Evolutionary conservation across 1,140 invertebrate species (phyloP), one percentile per base, ranked within the genome.

Genomic region (Pachyrhynchus sulphureomaculatus): DNA sequence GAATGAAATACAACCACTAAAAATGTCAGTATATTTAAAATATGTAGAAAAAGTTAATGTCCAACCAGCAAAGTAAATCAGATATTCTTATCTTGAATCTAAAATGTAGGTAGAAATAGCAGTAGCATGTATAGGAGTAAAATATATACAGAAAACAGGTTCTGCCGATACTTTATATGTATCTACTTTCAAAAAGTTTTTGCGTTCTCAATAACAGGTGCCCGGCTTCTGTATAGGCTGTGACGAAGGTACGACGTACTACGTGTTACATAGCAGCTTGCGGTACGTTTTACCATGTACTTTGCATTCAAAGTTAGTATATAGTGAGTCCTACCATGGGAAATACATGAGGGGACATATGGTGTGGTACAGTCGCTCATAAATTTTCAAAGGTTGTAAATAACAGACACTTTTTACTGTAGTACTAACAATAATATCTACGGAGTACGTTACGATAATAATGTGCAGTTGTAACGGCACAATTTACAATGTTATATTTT

Each of bases 251-350:
- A 55, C 37, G 53, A 44, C 41, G 21, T 32, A 13, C 24, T 55
- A 55, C 53, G 53, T 55, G 53, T 55, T 55, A 55, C 53, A 44
- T 55, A 44, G 53, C 53, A 55, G 53, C 37, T 55, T 55, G 53
- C 37, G 34, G 53, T 39, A 44, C 36, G 53, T 33, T 26, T 41
- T 32, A 29, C 44, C 44, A 32, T 47, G 23, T 47, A 20, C 29
- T 47, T 47, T 47, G 21, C 18, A 17, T 20, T 15, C 36, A 20
- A 17, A 17, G 13, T 17, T 20, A 13, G 18, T 15, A 15, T 17
- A 15, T 17, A 17, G 6, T 39, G 6, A 20, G 36, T 39, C 10
- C 36, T 15, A 39, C 18, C 36, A 39, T 15, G 36, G 36, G 26
- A 29, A 29, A 29, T 29, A 29, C 26, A 29, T 29, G 26, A 29